These are phyloP conservation scores for Lerista edwardsae DNA, from an alignment of 2,797 vertebrate genomes.

Conservation along the genomic window DNA sequence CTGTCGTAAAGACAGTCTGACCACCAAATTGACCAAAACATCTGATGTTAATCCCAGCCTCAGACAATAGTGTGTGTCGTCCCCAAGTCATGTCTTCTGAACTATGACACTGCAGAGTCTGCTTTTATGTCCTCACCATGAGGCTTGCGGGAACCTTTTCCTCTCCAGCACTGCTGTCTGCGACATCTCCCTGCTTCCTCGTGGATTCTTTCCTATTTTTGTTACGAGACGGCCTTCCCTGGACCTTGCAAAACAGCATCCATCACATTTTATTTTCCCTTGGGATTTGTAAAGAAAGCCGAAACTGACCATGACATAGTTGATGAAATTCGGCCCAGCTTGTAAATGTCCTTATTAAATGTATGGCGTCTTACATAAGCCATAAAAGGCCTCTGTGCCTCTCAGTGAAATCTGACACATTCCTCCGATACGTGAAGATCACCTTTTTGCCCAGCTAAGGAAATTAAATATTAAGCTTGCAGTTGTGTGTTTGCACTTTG, in stretches of 20 bases:
- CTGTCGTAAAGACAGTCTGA: not conserved
- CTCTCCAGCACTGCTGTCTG: not conserved
- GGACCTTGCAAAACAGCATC: not conserved
- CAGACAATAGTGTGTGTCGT: not conserved
- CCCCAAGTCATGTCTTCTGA: not conserved
- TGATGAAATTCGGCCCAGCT: not conserved
- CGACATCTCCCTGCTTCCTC: not conserved
- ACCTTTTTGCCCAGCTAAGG: not conserved
- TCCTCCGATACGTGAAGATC: not conserved
- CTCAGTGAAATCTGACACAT: not conserved
- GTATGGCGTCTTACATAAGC: not conserved
- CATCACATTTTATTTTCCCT: not conserved
- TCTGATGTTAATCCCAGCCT: not conserved
- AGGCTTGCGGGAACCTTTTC: not conserved
- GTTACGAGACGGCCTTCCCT: not conserved
- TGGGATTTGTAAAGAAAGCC: not conserved
- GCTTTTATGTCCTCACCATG: not conserved
- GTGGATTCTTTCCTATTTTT: not conserved
- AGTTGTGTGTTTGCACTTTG: not conserved
- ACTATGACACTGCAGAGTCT: not conserved
- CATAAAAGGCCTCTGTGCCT: not conserved
- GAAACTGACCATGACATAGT: not conserved
- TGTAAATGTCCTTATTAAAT: constrained; percentile 11
- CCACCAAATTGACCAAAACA: not conserved
- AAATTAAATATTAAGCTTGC: not conserved